Percentiles rank a stretch among this genome's conserved stretches.
These are phyloP conservation scores for Ara ararauna DNA, from an alignment of 2,797 vertebrate genomes.

Conservation along the genomic window DNA sequence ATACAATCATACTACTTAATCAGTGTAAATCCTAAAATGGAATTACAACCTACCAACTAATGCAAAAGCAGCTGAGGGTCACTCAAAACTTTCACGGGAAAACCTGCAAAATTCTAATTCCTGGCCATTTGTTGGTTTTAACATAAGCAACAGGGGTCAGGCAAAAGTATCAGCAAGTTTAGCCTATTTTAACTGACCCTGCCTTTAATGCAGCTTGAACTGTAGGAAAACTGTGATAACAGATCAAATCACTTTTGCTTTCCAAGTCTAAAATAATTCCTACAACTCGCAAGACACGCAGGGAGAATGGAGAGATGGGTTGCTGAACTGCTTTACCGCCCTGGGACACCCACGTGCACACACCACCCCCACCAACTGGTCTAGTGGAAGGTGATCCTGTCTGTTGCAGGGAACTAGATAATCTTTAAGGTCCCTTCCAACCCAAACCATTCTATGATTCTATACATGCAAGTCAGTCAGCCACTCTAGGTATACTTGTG, in stretches of 20 bases:
- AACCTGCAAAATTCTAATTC: background rate
- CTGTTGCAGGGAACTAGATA: background rate
- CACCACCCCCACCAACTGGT: rapidly evolving
- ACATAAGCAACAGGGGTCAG: background rate
- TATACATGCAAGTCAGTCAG: background rate
- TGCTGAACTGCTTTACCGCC: background rate
- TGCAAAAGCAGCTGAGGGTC: background rate
- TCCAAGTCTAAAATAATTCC: background rate
- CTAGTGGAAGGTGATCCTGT: background rate
- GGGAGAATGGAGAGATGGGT: background rate
- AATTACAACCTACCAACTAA: background rate
- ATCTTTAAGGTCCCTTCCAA: background rate
- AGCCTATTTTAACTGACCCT: background rate
- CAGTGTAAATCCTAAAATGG: background rate
- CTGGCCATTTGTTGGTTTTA: background rate
- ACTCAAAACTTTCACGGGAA: background rate
- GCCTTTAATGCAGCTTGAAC: background rate
- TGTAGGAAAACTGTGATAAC: background rate
- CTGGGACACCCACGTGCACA: background rate
- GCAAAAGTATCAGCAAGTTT: background rate
- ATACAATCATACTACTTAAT: background rate
- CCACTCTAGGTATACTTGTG: background rate
- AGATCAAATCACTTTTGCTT: background rate
- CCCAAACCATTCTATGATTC: background rate
- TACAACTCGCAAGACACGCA: rapidly evolving